Base-by-base conservation (phyloP, 2,888 invertebrate genomes). In the Drosophila mulleri region DNA sequence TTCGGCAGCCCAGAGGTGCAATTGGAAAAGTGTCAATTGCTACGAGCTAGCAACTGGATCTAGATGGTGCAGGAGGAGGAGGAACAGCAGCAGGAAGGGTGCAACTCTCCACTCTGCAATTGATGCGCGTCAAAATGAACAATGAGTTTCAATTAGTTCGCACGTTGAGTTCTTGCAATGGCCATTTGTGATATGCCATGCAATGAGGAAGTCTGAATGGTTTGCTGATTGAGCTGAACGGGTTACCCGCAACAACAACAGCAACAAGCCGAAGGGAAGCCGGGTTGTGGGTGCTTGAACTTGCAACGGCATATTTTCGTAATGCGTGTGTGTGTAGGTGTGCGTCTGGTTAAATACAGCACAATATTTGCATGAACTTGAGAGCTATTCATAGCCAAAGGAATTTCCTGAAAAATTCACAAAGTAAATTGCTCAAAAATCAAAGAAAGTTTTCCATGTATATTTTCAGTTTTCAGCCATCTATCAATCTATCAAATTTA, bases 81-180 rank as follows among this genome's bases (percentile, higher is more conserved):
- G 5, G 26, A 26, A 6, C 6, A 26, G 44, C 7, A 42, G 18
- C 4, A 9, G 42, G 5, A 44, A n/a, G 53, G 39, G 54, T 3
- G 54, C n/a, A 41, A 41, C 41, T 41, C 29, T 29, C n/a, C 8
- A 7, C 41, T 54, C 41, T 8, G 56, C 86, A 86, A 89, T 84
- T 89, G 86, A 89, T 84, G 86, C 76, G 89, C 86, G 85, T 86
- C 89, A 84, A 89, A 88, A 89, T 83, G 90, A 81, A 89, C 88
- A 87, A 89, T 89, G 76, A 86, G 87, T 83, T 88, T 83, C 82
- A 89, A 87, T 87, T 89, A 89, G 86, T 77, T 72, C 67, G 42
- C 77, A 75, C 73, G 63, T 77, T 64, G 68, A 61, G 64, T 69
- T 69, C 73, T 42, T 52, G 54, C 64, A 76, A 60, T 75, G 50